Evolutionary conservation across 2,888 invertebrate genomes (phyloP).

Genomic region (Eupithecia inturbata): DNA sequence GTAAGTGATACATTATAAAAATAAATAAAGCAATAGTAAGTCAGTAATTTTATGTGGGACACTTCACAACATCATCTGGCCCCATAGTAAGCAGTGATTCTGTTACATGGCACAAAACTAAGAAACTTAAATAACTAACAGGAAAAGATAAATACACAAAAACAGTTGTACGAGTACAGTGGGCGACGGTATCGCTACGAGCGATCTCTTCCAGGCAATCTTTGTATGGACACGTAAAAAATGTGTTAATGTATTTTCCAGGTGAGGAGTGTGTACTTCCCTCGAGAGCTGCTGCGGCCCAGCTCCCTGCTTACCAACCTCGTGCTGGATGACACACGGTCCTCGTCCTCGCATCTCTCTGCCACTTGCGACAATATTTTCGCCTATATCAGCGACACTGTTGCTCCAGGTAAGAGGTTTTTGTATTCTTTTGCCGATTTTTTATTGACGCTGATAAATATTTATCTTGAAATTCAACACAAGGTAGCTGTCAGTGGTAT

Average conservation of each 20-base stretch:
- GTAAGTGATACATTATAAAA: neutral
- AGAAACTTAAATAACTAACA: neutral
- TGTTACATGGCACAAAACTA: neutral
- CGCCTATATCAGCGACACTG: conserved; percentile 92
- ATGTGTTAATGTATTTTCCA: conserved; percentile 44
- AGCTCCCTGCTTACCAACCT: conserved; percentile 91
- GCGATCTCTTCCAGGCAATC: neutral
- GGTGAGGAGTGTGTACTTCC: conserved; percentile 88
- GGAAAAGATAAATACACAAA: neutral
- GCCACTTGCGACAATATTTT: conserved; percentile 89
- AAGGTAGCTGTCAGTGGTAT: neutral
- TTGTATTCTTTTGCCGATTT: neutral
- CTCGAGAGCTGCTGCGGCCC: conserved; percentile 88
- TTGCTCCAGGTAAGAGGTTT: conserved; percentile 87
- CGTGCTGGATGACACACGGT: conserved; percentile 89
- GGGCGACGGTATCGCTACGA: neutral
- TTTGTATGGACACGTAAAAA: neutral
- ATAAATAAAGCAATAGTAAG: neutral
- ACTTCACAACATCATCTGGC: neutral
- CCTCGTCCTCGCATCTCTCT: conserved; percentile 78
- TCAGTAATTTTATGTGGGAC: neutral
- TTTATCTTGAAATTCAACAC: neutral
- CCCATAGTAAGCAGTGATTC: neutral
- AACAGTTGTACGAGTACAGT: neutral
- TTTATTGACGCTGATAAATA: too few species aligned